Percentiles rank a stretch among this genome's conserved stretches.
Conservation (phyloP, 2,797 vertebrate genomes). For the Heteromormyrus szaboi region DNA sequence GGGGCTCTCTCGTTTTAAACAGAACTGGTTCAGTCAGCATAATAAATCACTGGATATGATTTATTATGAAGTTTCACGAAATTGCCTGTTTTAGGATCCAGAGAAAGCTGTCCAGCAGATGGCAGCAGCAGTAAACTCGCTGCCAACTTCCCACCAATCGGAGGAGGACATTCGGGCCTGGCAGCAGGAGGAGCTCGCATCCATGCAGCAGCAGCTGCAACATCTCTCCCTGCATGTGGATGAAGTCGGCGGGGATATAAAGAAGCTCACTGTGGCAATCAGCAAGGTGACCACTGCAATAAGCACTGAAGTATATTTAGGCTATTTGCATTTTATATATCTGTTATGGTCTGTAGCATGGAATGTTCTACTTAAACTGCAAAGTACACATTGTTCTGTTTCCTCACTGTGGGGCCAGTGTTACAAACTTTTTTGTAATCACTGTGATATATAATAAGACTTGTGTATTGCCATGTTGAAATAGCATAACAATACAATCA, state of each 20-base stretch:
- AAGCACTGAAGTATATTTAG: background rate
- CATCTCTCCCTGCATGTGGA: conserved; percentile 61
- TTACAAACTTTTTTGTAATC: background rate
- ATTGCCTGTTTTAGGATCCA: conserved; percentile 50
- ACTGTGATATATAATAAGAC: background rate
- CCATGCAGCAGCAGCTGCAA: conserved; percentile 63
- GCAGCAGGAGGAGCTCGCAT: conserved; percentile 66
- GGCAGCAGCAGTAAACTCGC: conserved; percentile 42
- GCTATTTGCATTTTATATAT: background rate
- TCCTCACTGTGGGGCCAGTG: background rate
- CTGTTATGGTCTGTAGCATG: background rate
- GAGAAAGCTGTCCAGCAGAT: conserved; percentile 45
- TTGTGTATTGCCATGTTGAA: background rate
- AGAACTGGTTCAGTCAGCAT: background rate
- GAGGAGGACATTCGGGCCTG: conserved; percentile 58
- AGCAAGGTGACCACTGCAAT: conserved; percentile 57
- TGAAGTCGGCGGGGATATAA: conserved; percentile 61
- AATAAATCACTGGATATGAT: background rate
- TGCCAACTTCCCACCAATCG: conserved; percentile 46
- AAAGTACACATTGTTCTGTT: background rate
- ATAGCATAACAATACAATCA: background rate
- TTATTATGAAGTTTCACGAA: background rate
- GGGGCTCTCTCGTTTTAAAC: background rate
- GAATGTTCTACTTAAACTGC: background rate
- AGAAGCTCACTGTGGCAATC: conserved; percentile 60